Evolutionary conservation across 2,797 vertebrate species (phyloP).

Genomic region (Argyrosomus regius): DNA sequence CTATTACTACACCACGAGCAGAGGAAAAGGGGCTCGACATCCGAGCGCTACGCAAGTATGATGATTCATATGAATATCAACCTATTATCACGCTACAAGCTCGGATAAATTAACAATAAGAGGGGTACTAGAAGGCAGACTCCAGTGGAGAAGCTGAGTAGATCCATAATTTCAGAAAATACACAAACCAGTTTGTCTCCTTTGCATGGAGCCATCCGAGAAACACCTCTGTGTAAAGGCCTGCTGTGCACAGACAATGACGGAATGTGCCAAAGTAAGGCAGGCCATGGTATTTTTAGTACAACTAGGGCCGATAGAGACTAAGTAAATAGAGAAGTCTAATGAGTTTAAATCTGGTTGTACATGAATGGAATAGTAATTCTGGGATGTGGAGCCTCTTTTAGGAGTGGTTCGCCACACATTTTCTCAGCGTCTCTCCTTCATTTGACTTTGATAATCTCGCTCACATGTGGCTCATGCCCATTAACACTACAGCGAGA

Average conservation of each 20-base stretch:
- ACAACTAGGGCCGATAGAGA: conserved; percentile 83
- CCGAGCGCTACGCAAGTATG: conserved; percentile 47
- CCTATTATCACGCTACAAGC: conserved; percentile 77
- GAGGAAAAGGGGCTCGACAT: conserved; percentile 58
- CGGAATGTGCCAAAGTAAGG: conserved; percentile 85
- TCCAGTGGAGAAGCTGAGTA: conserved; percentile 79
- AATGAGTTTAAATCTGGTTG: conserved; percentile 85
- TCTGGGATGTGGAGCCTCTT: conserved; percentile 84
- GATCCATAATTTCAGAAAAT: conserved; percentile 79
- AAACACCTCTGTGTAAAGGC: conserved; percentile 66
- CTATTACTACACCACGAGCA: conserved; percentile 67
- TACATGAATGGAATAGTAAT: conserved; percentile 84
- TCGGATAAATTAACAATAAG: conserved; percentile 75
- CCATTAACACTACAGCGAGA: conserved; percentile 84
- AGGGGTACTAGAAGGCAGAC: conserved; percentile 55
- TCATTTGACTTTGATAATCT: conserved; percentile 88
- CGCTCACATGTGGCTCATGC: conserved; percentile 80
- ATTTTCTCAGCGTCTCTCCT: conserved; percentile 85
- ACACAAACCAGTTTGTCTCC: conserved; percentile 76
- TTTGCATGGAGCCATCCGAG: conserved; percentile 60
- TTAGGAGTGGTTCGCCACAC: conserved; percentile 84
- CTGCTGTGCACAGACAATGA: conserved; percentile 82
- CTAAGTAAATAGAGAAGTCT: conserved; percentile 87
- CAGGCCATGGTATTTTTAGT: conserved; percentile 89
- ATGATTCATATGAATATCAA: conserved; percentile 74